Conservation (phyloP, 2,888 invertebrate species). For the Ennomos quercinarius region DNA sequence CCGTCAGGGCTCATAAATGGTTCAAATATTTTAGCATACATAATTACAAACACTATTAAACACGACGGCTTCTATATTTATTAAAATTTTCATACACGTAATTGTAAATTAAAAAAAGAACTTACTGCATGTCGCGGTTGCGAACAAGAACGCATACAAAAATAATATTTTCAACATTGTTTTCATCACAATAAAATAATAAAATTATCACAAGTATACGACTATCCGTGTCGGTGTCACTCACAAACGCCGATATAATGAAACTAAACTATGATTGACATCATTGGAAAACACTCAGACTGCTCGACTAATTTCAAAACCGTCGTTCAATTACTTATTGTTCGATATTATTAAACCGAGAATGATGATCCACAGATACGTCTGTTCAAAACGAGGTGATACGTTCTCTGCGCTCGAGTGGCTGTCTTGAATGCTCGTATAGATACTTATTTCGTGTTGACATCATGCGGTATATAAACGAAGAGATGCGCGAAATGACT, state of each 20-base stretch:
- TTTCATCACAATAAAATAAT: conserved; percentile 35
- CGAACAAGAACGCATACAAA: conserved; percentile 42
- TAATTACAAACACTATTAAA: too few species aligned
- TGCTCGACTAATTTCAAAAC: conserved; percentile 20
- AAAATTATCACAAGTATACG: conserved; percentile 13
- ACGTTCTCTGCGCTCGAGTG: conserved; percentile 1
- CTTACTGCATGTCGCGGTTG: conserved; percentile 53
- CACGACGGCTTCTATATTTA: too few species aligned
- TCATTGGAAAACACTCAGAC: conserved; percentile 20
- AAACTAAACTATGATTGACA: conserved; percentile 21
- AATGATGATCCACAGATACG: conserved; percentile 7
- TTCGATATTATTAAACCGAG: conserved; percentile 2
- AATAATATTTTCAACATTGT: conserved; percentile 45
- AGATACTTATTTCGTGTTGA: conserved; percentile 4
- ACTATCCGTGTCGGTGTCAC: conserved; percentile 14
- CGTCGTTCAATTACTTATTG: conserved; percentile 2
- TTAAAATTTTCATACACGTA: too few species aligned
- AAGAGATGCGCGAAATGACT: conserved; percentile 37
- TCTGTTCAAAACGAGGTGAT: conserved; percentile 4
- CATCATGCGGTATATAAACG: conserved; percentile 29
- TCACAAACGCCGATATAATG: conserved; percentile 32
- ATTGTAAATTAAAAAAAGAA: conserved; percentile 32
- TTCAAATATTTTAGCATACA: too few species aligned
- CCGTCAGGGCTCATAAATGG: too few species aligned
- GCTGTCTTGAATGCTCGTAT: conserved; percentile 3